Evolutionary conservation across 2,797 vertebrate species (phyloP).

Genomic region (Zonotrichia albicollis): DNA sequence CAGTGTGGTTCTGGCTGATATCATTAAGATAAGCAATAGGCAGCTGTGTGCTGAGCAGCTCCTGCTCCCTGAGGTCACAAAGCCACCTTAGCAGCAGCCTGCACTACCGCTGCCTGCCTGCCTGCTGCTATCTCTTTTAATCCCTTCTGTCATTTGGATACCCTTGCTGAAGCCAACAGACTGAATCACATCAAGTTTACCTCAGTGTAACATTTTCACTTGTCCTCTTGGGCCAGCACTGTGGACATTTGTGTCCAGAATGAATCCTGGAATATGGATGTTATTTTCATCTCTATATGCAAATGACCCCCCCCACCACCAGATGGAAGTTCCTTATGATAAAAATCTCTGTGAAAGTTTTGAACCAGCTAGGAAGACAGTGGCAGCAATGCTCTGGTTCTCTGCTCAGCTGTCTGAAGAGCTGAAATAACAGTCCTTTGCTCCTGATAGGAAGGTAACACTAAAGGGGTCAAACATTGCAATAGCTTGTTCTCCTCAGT

Average conservation of each 20-base stretch:
- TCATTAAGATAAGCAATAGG: background rate
- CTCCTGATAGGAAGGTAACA: background rate
- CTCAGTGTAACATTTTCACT: background rate
- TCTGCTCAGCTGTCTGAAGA: background rate
- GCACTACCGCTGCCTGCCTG: background rate
- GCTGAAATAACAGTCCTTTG: background rate
- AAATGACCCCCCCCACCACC: background rate
- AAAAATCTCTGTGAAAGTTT: background rate
- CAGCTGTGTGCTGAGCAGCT: background rate
- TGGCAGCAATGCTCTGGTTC: background rate
- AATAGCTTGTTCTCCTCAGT: background rate
- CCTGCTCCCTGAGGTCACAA: background rate
- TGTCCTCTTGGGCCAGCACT: background rate
- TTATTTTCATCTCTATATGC: background rate
- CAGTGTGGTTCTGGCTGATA: background rate
- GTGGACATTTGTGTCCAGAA: background rate
- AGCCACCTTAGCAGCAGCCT: background rate
- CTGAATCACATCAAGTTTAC: background rate
- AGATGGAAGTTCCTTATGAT: background rate
- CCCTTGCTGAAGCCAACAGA: background rate
- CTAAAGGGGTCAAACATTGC: background rate
- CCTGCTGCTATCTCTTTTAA: slow-evolving; percentile 15
- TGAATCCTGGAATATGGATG: background rate
- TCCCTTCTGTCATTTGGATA: slow-evolving; percentile 19
- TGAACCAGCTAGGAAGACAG: background rate